Evolutionary conservation across 2,888 invertebrate genomes (phyloP), one percentile per base, ranked within the genome.

Genomic region (Seira sanloemensis): DNA sequence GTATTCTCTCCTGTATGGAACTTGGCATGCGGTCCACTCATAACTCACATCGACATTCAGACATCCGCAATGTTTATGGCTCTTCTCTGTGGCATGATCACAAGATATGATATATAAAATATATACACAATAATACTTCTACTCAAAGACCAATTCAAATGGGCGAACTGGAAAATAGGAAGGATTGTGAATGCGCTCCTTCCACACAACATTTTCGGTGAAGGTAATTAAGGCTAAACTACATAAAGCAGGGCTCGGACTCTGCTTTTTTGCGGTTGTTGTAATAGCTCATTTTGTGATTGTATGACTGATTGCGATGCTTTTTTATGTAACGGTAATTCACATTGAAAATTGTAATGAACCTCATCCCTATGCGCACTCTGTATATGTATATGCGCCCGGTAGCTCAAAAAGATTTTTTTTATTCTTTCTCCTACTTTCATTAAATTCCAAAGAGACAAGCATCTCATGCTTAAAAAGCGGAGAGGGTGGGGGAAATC

Each of bases 11-110:
- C n/a, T n/a, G n/a, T n/a, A n/a, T n/a, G n/a, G n/a, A n/a, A n/a
- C 80, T 68, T 80, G 75, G 80, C 75, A 75, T 80, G 74, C 68
- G 74, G 74, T 75, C 75, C 80, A 80, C 74, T 80, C 80, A 80
- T 80, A 75, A 69, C 75, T 80, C 75, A 74, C 80, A 75, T 80
- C n/a, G n/a, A n/a, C n/a, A n/a, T n/a, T n/a, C 80, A 80, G 68
- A 80, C 80, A 80, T 80, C 80, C 75, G 75, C 75, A 75, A 73
- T 80, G 80, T 80, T 80, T 80, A 80, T 80, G 21, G 80, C 75
- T 80, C 80, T 80, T 80, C 80, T 74, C 68, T 71, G 37, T 66
- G 71, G 58, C 73, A 80, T 75, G 75, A 80, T 80, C 74, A 18
- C 65, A 62, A 67, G 50, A 80, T 67, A 80, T 74, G 73, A 74